phyloP scores from a whole-genome alignment of 2,888 invertebrate genomes.

The Drosophila ustulata region DNA sequence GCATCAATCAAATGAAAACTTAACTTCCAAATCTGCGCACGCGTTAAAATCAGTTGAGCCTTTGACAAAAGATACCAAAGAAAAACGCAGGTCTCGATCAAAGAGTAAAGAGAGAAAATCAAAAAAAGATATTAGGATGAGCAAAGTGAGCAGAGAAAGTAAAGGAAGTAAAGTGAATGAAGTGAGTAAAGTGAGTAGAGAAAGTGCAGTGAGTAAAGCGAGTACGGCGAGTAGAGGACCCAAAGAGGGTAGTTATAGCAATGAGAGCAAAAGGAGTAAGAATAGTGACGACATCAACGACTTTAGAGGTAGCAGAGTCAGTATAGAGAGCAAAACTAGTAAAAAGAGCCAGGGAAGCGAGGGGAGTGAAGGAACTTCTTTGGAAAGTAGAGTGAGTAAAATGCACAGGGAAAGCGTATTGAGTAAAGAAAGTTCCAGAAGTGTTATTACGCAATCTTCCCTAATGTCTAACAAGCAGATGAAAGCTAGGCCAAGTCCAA shows the following conservation, averaged over 20 bases:
- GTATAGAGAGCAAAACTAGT: not conserved
- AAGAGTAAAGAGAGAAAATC: not conserved
- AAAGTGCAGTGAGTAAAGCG: not conserved
- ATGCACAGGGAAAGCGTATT: too few species aligned
- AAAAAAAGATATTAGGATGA: not conserved
- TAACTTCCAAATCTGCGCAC: not conserved
- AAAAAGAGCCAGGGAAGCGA: not conserved
- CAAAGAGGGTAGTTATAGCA: not conserved
- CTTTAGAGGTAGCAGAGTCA: not conserved
- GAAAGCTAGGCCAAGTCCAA: too few species aligned
- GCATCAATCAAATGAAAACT: too few species aligned
- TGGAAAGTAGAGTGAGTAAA: too few species aligned
- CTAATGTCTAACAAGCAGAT: too few species aligned
- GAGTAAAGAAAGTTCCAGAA: too few species aligned
- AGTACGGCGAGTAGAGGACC: too few species aligned
- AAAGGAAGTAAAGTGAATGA: not conserved
- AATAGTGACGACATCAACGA: not conserved
- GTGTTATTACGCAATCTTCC: too few species aligned
- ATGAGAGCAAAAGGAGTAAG: not conserved
- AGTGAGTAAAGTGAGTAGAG: not conserved
- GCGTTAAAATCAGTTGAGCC: not conserved
- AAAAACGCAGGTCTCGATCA: not conserved
- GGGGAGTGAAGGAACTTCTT: too few species aligned
- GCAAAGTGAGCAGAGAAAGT: not conserved
- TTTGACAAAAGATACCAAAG: not conserved